phyloP scores from a whole-genome alignment of 2,113 vertebrate species.

The Chunga burmeisteri region DNA sequence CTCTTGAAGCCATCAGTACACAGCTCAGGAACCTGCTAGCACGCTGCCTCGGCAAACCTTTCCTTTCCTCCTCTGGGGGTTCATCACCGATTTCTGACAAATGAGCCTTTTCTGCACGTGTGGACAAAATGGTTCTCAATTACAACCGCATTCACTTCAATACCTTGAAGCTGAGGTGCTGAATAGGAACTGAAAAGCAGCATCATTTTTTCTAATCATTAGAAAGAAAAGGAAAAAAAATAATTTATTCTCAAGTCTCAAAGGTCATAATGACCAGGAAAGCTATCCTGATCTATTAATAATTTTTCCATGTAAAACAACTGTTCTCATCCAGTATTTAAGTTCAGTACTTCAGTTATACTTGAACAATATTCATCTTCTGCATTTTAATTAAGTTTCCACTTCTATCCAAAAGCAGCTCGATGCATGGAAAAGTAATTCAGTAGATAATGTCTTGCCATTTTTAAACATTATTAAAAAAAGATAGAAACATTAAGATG shows the following conservation, averaged over 20 bases:
- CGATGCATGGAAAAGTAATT: conserved; percentile 5
- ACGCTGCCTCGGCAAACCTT: not conserved
- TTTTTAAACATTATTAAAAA: conserved; percentile 46
- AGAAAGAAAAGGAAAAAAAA: not conserved
- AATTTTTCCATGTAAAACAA: not conserved
- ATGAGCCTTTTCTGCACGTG: not conserved
- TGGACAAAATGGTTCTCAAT: not conserved
- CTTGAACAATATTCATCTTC: not conserved
- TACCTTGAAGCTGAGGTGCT: not conserved
- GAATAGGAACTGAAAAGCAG: not conserved
- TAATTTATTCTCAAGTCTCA: not conserved
- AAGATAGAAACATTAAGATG: conserved; percentile 48
- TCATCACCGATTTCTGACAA: not conserved
- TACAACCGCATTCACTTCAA: not conserved
- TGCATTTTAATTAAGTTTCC: conserved; percentile 27
- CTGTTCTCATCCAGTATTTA: not conserved
- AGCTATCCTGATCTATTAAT: not conserved
- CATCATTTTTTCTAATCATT: not conserved
- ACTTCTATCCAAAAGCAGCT: not conserved
- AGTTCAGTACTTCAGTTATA: not conserved
- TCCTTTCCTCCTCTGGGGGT: not conserved
- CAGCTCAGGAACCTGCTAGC: not conserved
- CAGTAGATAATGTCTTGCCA: not conserved
- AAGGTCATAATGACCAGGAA: not conserved
- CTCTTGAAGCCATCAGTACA: not conserved